A percentile compares a stretch with the other conserved stretches of the same genome.
Evolutionary conservation across 2,888 invertebrate species (phyloP).

Genomic region (Pollenia griseotomentosa): DNA sequence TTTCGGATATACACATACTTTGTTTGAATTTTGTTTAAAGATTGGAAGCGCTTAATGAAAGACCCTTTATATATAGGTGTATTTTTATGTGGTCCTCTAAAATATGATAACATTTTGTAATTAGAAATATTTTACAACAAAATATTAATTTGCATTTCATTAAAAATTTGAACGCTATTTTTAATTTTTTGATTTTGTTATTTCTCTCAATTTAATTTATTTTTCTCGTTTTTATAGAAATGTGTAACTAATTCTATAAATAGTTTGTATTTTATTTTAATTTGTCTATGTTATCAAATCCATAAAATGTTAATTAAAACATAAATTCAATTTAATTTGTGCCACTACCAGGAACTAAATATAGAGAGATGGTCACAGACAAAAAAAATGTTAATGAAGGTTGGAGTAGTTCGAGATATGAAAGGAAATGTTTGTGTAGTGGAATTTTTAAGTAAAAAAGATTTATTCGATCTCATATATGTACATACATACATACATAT

Average conservation of each 20-base stretch:
- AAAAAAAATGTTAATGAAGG: not conserved
- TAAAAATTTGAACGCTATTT: conserved; percentile 17
- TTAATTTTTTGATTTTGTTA: conserved; percentile 18
- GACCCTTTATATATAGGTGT: too few relatives aligned
- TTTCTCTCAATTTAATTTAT: conserved; percentile 5
- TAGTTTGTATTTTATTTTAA: conserved; percentile 22
- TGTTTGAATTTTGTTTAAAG: too few relatives aligned
- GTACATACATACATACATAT: not conserved
- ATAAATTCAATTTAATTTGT: conserved; percentile 47
- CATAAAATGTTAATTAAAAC: conserved; percentile 56
- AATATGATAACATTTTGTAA: conserved; percentile 67
- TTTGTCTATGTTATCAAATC: conserved; percentile 48
- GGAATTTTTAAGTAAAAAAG: not conserved
- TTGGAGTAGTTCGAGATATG: not conserved
- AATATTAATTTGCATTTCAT: conserved; percentile 58
- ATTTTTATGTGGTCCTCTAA: conserved; percentile 52
- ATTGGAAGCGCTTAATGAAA: too few relatives aligned
- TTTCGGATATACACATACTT: too few relatives aligned
- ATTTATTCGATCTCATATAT: not conserved
- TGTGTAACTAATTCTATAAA: too few relatives aligned
- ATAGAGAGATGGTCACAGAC: conserved; percentile 8
- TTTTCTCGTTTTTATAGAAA: not conserved
- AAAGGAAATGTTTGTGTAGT: not conserved
- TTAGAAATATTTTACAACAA: conserved; percentile 58
- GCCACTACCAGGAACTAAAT: conserved; percentile 27